Conservation (phyloP, 2,888 invertebrate species). For the Stenchaetothrips biformis region DNA sequence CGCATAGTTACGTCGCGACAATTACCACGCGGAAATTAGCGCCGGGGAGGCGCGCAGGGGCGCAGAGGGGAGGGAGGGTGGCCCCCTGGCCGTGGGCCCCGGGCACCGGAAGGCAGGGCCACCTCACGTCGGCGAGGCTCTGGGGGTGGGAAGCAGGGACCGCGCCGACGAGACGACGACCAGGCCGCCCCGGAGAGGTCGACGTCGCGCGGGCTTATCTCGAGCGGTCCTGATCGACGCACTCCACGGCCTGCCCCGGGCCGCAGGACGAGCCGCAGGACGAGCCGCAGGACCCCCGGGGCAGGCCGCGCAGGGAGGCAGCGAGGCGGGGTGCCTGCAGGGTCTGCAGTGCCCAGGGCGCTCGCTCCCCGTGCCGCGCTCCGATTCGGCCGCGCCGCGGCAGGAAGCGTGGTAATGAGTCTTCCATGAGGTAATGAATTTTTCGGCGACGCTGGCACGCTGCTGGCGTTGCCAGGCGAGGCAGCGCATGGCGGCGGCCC, state of each 20-base stretch:
- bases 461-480: not conserved
- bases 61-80: conserved; percentile 44
- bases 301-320: not conserved
- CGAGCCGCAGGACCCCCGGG: not conserved
- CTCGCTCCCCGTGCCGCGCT: not conserved
- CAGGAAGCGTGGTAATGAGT: conserved; percentile 17
- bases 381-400: not conserved
- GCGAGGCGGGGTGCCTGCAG: not conserved
- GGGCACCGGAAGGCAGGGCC: not conserved
- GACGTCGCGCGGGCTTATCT: no score
- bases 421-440: not conserved
- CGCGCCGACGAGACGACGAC: conserved; percentile 40
- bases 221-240: not conserved
- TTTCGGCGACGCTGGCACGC: not conserved
- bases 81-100: not conserved
- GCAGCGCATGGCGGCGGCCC: not conserved
- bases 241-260: conserved; percentile 36
- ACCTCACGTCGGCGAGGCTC: not conserved
- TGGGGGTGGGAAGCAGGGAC: conserved; percentile 36
- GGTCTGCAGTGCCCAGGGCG: not conserved
- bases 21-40: conserved; percentile 12
- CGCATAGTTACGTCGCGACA: not conserved
- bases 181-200: no score
- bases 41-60: conserved; percentile 40
- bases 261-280: conserved; percentile 32